Base-by-base conservation (phyloP, 2,888 invertebrate species). In the Synergus itoensis region DNA sequence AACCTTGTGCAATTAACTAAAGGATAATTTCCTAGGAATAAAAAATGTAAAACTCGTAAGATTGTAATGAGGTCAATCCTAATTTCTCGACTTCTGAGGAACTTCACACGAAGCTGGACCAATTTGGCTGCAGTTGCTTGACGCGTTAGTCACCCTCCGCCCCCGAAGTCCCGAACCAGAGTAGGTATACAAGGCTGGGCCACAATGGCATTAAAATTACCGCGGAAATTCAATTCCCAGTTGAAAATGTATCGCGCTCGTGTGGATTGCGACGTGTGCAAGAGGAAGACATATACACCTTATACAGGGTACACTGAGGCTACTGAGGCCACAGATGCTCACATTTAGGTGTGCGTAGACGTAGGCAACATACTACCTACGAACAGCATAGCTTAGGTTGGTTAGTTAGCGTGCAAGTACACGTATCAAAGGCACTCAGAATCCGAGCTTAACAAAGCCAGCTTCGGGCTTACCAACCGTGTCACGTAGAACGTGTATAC, bases 371-470 rank as follows among this genome's bases (percentile, higher is more conserved):
- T 67, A 45, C 53, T 81, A 82, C 81, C 76, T 63, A 81, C 80
- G 82, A 82, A 80, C 80, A 85, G 82, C 85, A 87, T 89, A 91
- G 91, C 91, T 91, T 91, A 92, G 92, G 92, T 92, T 92, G 91
- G 91, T 92, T 92, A 92, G 92, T 92, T 92, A 91, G 92, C 92
- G 91, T 91, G 92, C 92, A 92, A 92, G 91, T 92, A 92, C 92
- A 92, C 92, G 92, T 92, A 92, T 92, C 92, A 92, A 92, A 92
- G 92, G 92, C 92, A 91, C 92, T 91, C 92, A 91, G 92, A 92
- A 92, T 92, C 89, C 91, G 90, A 90, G 92, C 91, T 91, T 91
- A 92, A 92, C 92, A 92, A 92, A 92, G 92, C 92, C 90, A 88
- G 89, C 89, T 88, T 88, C 87, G 86, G 88, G 87, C 90, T 92